phyloP scores from a whole-genome alignment of 2,113 vertebrate genomes.

The Gulo gulo region DNA sequence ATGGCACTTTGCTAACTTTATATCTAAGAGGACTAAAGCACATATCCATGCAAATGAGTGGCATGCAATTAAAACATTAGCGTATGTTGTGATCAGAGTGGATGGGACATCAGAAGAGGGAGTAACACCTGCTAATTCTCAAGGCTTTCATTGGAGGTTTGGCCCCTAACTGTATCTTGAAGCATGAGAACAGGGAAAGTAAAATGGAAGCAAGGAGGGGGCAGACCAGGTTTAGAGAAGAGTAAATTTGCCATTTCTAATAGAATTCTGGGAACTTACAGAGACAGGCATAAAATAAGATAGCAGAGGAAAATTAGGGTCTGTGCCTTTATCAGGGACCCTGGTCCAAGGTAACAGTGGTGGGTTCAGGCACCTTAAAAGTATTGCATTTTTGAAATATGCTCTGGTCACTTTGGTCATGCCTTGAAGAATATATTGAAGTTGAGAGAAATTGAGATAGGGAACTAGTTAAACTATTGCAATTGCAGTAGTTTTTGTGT shows the following conservation, averaged over 20 bases:
- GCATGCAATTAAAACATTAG: neutral
- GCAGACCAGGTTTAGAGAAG: neutral
- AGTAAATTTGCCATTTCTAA: neutral
- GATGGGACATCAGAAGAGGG: neutral
- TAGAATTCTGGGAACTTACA: neutral
- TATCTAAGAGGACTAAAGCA: neutral
- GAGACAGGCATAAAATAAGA: neutral
- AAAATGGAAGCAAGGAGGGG: neutral
- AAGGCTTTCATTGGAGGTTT: neutral
- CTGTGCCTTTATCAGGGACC: neutral
- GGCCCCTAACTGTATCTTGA: neutral
- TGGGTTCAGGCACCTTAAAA: neutral
- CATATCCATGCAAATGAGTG: neutral
- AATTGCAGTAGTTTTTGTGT: neutral
- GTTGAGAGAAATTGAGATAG: neutral
- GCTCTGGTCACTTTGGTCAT: neutral
- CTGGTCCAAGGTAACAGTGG: neutral
- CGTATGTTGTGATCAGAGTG: neutral
- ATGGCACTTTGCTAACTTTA: neutral
- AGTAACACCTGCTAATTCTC: neutral
- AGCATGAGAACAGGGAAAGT: neutral
- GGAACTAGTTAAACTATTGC: neutral
- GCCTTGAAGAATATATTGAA: neutral
- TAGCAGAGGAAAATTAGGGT: neutral
- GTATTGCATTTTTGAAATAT: neutral